Evolutionary conservation across 2,113 vertebrate genomes (phyloP).

Genomic region (Hystrix cristata): DNA sequence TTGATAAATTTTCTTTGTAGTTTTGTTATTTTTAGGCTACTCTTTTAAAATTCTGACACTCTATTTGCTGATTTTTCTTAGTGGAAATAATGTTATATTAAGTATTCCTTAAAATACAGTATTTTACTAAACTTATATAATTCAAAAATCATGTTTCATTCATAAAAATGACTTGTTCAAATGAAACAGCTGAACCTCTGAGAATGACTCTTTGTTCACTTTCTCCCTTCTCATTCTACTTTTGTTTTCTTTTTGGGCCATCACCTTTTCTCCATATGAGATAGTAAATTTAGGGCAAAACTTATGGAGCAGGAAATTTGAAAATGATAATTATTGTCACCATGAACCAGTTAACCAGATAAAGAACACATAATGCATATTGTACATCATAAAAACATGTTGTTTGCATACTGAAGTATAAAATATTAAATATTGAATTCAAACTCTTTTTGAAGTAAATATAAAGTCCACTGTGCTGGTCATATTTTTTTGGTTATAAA

Average conservation of each 20-base stretch:
- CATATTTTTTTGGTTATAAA: not conserved
- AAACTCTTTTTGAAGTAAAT: not conserved
- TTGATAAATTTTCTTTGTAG: not conserved
- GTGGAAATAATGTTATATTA: not conserved
- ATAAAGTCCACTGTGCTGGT: not conserved
- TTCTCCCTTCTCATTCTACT: not conserved
- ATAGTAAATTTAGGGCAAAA: not conserved
- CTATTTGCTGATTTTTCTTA: not conserved
- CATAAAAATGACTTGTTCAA: not conserved
- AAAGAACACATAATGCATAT: not conserved
- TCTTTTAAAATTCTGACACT: not conserved
- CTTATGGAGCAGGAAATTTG: not conserved
- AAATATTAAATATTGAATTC: not conserved
- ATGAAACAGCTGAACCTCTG: not conserved
- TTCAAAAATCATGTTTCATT: not conserved
- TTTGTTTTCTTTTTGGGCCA: not conserved
- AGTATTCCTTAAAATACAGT: not conserved
- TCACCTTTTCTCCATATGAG: not conserved
- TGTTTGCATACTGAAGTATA: not conserved
- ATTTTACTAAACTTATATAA: not conserved
- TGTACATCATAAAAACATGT: not conserved
- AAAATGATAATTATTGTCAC: not conserved
- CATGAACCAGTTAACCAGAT: not conserved
- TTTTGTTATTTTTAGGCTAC: not conserved
- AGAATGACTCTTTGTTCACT: not conserved